Conservation (phyloP, 2,888 invertebrate species). For the Furcula furcula region DNA sequence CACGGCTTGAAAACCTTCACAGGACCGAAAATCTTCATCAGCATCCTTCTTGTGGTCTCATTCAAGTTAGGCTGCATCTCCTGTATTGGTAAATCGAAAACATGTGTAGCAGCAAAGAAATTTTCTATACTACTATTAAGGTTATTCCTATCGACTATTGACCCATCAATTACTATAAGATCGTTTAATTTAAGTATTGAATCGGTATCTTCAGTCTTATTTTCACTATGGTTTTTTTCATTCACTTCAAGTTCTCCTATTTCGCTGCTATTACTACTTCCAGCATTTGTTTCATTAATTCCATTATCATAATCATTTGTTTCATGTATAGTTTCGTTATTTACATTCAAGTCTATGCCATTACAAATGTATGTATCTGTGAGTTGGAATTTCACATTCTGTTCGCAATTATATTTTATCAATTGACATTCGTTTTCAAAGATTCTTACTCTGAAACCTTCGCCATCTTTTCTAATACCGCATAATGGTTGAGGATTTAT, state of each 20-base stretch:
- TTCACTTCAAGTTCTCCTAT: too few relatives aligned
- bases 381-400: conserved; percentile 32
- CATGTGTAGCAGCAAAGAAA: conserved; percentile 63
- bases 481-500: conserved; percentile 33
- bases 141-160: conserved; percentile 38
- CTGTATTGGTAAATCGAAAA: conserved; percentile 50
- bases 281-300: not conserved
- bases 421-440: conserved; percentile 54
- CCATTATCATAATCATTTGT: conserved; percentile 5
- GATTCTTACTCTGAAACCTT: conserved; percentile 48
- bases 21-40: conserved; percentile 47
- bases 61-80: conserved; percentile 35
- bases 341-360: not conserved
- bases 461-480: conserved; percentile 46
- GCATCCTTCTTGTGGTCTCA: conserved; percentile 40
- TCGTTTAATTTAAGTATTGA: conserved; percentile 18
- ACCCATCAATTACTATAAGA: conserved; percentile 49
- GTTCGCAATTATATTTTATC: conserved; percentile 47
- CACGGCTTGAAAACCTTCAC: conserved; percentile 52
- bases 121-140: conserved; percentile 54
- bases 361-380: conserved; percentile 51
- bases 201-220: conserved; percentile 2
- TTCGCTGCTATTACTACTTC: too few relatives aligned
- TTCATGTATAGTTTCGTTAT: conserved; percentile 5
- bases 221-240: conserved; percentile 1